phyloP scores from a whole-genome alignment of 2,113 vertebrate species.

The Pholis gunnellus region DNA sequence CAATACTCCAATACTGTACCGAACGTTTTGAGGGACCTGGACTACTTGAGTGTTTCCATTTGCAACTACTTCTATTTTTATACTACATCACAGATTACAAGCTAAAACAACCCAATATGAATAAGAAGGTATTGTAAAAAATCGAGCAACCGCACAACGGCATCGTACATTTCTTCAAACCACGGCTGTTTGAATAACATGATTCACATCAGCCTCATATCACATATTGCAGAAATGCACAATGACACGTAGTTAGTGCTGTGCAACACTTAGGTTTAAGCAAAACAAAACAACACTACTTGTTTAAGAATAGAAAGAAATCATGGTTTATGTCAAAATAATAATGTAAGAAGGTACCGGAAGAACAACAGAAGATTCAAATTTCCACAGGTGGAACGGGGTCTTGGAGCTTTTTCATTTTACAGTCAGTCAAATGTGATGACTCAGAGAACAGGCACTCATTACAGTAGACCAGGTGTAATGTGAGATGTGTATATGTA shows the following conservation, averaged over 20 bases:
- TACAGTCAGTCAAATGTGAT: neutral
- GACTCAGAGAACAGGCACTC: neutral
- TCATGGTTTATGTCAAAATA: neutral
- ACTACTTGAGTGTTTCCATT: neutral
- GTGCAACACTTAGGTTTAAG: neutral
- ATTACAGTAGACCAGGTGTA: neutral
- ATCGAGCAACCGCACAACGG: neutral
- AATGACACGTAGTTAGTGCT: neutral
- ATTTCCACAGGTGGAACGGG: slow-evolving; percentile 2
- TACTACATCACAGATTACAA: neutral
- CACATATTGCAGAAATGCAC: neutral
- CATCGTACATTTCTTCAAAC: neutral
- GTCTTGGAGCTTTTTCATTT: neutral
- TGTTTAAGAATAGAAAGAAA: neutral
- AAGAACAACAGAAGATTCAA: neutral
- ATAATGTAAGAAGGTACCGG: neutral
- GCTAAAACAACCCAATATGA: neutral
- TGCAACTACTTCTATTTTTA: neutral
- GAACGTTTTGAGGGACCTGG: neutral
- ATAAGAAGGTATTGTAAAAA: neutral
- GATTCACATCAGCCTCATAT: neutral
- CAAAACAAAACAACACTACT: neutral
- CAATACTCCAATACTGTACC: neutral
- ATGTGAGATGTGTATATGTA: neutral
- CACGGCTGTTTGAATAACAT: neutral